Evolutionary conservation across 2,888 invertebrate species (phyloP), one percentile per base, ranked within the genome.

Genomic region (Lottia scabra): DNA sequence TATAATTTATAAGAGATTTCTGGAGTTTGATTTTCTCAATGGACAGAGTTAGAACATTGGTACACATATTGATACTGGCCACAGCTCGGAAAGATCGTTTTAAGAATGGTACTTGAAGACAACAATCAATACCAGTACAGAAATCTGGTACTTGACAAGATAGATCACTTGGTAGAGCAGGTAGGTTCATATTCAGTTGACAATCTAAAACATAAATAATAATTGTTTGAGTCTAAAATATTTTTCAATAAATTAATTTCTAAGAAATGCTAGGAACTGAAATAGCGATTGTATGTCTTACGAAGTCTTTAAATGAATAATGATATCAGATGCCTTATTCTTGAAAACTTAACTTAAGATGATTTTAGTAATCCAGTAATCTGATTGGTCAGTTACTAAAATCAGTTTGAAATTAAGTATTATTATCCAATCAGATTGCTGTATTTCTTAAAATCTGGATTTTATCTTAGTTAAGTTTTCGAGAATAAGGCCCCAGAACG

Each of bases 51-150:
- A 77, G 66, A 16, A 67, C 70, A 38, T 68, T 43, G 15, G 72
- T 72, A 46, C 73, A 71, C 43, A 70, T 70, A 70, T 77, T 74
- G 26, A 77, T 63, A 19, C 71, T 64, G 8, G 67, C 70, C 16
- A 65, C 70, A 23, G 72, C 70, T 16, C 63, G 56, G 45, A 77
- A 68, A 15, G 74, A 67, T 27, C 63, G 48, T 0, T 68, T 68
- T 43, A 77, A 67, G 63, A 76, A 48, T 8, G 78, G 76, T 10
- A 76, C 66, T 8, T 73, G 68, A 0, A 74, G 69, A 78, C 80
- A 80, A 63, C 79, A 79, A 44, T 75, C 70, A 0, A 75, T 30
- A 1, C 69, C 76, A 15, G 74, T 67, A 56, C 76, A 76, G 63
- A 68, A 66, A 26, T 69, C 27, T 1, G 72, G 70, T 0, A 75